Evolutionary conservation across 2,797 vertebrate genomes (phyloP).

Genomic region (Spinibarbus caldwelli): DNA sequence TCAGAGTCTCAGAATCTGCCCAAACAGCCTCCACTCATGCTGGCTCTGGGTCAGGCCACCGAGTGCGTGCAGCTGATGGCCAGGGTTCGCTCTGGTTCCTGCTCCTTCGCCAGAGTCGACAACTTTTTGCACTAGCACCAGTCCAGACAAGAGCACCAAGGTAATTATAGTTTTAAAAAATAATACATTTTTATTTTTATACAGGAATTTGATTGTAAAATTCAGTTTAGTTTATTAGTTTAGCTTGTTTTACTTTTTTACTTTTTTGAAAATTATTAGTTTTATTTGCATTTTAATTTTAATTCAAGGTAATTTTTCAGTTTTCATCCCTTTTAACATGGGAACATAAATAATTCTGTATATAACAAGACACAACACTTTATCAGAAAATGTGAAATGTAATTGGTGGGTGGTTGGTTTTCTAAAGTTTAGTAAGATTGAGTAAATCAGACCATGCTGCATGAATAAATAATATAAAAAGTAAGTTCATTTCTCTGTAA

Average conservation of each 20-base stretch:
- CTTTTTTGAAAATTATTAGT: not conserved
- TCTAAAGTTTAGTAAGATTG: not conserved
- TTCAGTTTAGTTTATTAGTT: not conserved
- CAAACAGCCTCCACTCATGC: slow-evolving; percentile 96
- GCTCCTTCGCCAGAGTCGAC: slow-evolving; percentile 98
- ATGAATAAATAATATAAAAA: not conserved
- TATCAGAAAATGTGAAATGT: not conserved
- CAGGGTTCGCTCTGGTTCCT: slow-evolving; percentile 92
- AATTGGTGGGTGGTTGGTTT: not conserved
- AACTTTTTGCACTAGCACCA: slow-evolving; percentile 97
- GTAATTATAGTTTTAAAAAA: not conserved
- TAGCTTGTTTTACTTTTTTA: not conserved
- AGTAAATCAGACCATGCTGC: not conserved
- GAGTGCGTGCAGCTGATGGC: slow-evolving; percentile 98
- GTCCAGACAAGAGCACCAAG: slow-evolving; percentile 72
- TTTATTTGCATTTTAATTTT: not conserved
- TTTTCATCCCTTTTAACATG: not conserved
- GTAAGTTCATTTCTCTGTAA: not conserved
- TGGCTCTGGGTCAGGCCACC: slow-evolving; percentile 95
- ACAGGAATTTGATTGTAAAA: not conserved
- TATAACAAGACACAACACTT: not conserved
- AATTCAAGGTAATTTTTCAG: not conserved
- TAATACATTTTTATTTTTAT: not conserved
- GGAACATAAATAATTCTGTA: not conserved
- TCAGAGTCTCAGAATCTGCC: slow-evolving; percentile 98